Conservation (phyloP, 2,113 vertebrate species). For the Salvelinus sp. region DNA sequence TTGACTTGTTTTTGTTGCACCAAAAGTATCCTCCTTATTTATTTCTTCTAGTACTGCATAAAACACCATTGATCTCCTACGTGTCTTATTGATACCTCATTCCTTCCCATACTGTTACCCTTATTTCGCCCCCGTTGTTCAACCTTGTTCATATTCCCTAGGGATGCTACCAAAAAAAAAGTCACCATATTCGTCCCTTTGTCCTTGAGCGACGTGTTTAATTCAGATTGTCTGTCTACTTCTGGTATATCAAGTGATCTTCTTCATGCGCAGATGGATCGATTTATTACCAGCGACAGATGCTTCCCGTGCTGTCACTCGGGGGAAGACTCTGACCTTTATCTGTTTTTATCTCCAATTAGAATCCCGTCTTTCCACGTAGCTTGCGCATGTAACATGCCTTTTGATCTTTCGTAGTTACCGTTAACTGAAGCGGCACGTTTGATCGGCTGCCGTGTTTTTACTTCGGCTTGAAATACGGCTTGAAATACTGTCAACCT, state of each 20-base stretch:
- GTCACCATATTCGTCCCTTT: slow-evolving; percentile 17
- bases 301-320: background rate
- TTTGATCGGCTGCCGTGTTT: background rate
- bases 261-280: background rate
- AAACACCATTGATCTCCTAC: too few relatives aligned
- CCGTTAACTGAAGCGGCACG: background rate
- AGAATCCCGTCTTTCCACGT: background rate
- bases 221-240: background rate
- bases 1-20: background rate
- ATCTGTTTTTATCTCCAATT: slow-evolving; percentile 47
- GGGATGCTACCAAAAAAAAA: too few relatives aligned
- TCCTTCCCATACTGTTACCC: too few relatives aligned
- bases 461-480: background rate
- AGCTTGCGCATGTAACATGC: background rate
- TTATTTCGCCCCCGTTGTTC: too few relatives aligned
- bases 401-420: slow-evolving; percentile 20
- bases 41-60: too few relatives aligned
- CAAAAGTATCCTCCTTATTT: background rate
- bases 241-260: background rate
- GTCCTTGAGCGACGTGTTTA: background rate
- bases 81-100: too few relatives aligned
- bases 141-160: too few relatives aligned
- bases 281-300: slow-evolving; percentile 49
- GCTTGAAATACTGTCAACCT: background rate
- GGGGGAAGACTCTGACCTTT: slow-evolving; percentile 20